Evolutionary conservation across 2,113 vertebrate genomes (phyloP).

Genomic region (Gopherus evgoodei): DNA sequence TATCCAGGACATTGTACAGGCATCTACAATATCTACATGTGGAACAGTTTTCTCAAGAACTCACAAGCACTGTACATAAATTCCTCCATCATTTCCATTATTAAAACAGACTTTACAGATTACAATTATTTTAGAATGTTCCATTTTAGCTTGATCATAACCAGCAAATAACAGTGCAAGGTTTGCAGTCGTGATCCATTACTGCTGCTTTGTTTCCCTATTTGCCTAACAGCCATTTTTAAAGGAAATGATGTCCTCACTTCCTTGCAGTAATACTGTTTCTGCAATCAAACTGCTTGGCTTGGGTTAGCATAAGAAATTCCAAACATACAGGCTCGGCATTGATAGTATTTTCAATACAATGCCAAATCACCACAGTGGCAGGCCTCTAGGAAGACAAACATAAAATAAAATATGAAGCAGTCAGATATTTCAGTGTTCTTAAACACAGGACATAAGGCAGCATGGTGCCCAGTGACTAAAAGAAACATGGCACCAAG

Average conservation of each 20-base stretch:
- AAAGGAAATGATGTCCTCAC: background rate
- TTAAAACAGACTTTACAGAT: constrained; percentile 65
- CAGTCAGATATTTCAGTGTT: constrained; percentile 75
- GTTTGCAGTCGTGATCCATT: constrained; percentile 40
- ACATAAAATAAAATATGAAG: constrained; percentile 34
- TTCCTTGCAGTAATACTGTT: constrained; percentile 74
- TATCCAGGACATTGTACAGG: constrained; percentile 46
- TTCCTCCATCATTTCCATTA: constrained; percentile 66
- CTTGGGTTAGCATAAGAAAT: background rate
- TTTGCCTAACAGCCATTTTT: background rate
- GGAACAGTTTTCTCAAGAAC: constrained; percentile 62
- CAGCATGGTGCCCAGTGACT: constrained; percentile 74
- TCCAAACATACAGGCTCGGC: constrained; percentile 60
- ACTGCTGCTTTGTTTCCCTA: constrained; percentile 50
- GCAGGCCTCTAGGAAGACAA: constrained; percentile 81
- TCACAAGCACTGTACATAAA: constrained; percentile 64
- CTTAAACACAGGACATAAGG: constrained; percentile 76
- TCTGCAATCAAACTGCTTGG: constrained; percentile 62
- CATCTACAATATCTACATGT: constrained; percentile 72
- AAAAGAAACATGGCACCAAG: constrained; percentile 82
- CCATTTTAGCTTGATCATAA: constrained; percentile 56
- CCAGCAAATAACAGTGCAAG: constrained; percentile 63
- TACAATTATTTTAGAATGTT: constrained; percentile 70
- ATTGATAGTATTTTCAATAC: background rate
- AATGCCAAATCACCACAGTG: constrained; percentile 80